Evolutionary conservation across 2,888 invertebrate genomes (phyloP).

Genomic region (Eupithecia vulgata): DNA sequence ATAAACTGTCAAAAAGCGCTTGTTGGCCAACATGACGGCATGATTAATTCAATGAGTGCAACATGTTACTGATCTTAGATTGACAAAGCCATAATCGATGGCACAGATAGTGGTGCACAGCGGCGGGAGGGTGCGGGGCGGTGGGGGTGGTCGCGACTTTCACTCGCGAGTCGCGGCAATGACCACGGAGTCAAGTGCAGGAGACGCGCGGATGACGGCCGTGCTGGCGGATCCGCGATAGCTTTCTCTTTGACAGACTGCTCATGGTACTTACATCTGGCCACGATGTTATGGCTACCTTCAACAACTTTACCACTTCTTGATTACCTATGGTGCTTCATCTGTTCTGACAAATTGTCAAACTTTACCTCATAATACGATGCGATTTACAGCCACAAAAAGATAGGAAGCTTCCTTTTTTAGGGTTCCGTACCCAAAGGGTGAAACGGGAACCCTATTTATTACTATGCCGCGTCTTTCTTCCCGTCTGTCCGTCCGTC

Average conservation of each 20-base stretch:
- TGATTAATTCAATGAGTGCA: background rate
- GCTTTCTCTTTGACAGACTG: slow-evolving; percentile 10
- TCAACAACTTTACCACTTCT: background rate
- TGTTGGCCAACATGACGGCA: background rate
- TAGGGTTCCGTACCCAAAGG: too few species aligned
- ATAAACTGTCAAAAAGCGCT: background rate
- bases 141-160: slow-evolving; percentile 61
- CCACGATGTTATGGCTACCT: background rate
- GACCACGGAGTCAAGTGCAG: slow-evolving; percentile 74
- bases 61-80: slow-evolving; percentile 1
- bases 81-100: slow-evolving; percentile 46
- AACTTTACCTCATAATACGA: too few species aligned
- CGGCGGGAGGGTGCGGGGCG: slow-evolving; percentile 34
- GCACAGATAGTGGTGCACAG: slow-evolving; percentile 46
- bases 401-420: too few species aligned
- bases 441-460: too few species aligned
- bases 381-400: too few species aligned
- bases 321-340: background rate
- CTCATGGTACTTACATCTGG: background rate
- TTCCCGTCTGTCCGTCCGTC: too few species aligned
- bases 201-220: slow-evolving; percentile 14
- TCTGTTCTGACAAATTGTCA: background rate
- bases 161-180: slow-evolving; percentile 69
- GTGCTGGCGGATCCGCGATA: slow-evolving; percentile 8
- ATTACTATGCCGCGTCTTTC: too few species aligned